Base-by-base conservation (phyloP, 2,888 invertebrate genomes). In the Labia minor region DNA sequence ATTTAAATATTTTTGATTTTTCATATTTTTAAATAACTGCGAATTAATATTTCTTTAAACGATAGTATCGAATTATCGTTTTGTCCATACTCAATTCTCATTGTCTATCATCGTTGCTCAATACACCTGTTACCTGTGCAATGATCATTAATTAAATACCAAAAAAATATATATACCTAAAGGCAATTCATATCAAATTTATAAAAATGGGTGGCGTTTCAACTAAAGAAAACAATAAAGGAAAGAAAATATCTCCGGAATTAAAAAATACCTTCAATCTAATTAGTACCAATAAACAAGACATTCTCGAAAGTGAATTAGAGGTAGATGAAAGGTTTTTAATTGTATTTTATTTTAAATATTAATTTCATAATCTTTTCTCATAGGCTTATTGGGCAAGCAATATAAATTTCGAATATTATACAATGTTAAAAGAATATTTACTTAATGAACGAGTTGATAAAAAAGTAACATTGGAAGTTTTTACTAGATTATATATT, bases 121-220 rank as follows among this genome's bases (percentile, higher is more conserved):
- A n/a, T 49, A n/a, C 49, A 49, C 49, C 49, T 49, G 49, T 49
- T 16, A 49, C 49, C 49, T 49, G 49, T 49, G 49, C 49, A 49
- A 49, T 49, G 49, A 49, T 49, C 16, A 49, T 49, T 49, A 11
- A 49, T 49, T 49, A 49, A 49, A 26, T 26, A 26, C 26, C 26
- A 20, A n/a, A 16, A 1, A 67, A 4, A 49, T 49, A 49, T n/a
- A 11, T n/a, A 49, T 49, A 10, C 6, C 14, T n/a, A 49, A 16
- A 4, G 2, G 16, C 2, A n/a, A n/a, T n/a, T n/a, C n/a, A n/a
- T n/a, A n/a, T n/a, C n/a, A n/a, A n/a, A n/a, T n/a, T n/a, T n/a
- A n/a, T n/a, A 11, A 16, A 49, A 49, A 49, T 49, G 49, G 49
- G 49, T 49, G 49, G n/a, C 3, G 14, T n/a, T 49, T 4, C 49